Conservation (phyloP, 2,888 invertebrate genomes). For the Caenorhabditis sp. region DNA sequence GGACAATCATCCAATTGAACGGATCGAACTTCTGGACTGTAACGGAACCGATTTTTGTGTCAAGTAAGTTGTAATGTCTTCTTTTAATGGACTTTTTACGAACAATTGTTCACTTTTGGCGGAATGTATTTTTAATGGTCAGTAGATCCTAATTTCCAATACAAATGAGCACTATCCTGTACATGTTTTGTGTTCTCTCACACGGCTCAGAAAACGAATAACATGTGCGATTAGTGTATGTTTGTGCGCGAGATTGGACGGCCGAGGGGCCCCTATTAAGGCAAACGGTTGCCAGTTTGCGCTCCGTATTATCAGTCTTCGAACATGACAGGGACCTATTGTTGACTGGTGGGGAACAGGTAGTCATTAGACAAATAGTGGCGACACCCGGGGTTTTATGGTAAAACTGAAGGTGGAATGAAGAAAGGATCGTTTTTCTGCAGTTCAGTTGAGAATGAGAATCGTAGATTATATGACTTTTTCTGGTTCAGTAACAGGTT, state of each 20-base stretch:
- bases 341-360: neutral
- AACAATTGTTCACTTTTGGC: neutral
- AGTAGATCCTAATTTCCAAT: conserved; percentile 26
- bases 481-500: no score
- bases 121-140: neutral
- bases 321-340: conserved; percentile 13
- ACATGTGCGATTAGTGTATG: conserved; percentile 54
- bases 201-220: neutral
- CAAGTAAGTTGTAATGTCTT: no score
- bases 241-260: conserved; percentile 36
- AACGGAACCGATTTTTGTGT: conserved; percentile 66
- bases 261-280: conserved; percentile 1
- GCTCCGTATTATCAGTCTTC: conserved; percentile 50
- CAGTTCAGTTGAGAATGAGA: no score
- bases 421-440: no score
- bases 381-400: neutral
- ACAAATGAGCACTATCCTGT: conserved; percentile 31
- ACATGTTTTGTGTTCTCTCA: neutral
- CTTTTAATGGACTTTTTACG: no score
- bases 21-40: conserved; percentile 61
- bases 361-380: conserved; percentile 36
- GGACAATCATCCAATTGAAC: conserved; percentile 58
- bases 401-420: neutral
- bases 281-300: conserved; percentile 55
- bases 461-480: no score